Evolutionary conservation across 1,140 invertebrate genomes (phyloP).

Genomic region (Pseudomyrmex sp.): DNA sequence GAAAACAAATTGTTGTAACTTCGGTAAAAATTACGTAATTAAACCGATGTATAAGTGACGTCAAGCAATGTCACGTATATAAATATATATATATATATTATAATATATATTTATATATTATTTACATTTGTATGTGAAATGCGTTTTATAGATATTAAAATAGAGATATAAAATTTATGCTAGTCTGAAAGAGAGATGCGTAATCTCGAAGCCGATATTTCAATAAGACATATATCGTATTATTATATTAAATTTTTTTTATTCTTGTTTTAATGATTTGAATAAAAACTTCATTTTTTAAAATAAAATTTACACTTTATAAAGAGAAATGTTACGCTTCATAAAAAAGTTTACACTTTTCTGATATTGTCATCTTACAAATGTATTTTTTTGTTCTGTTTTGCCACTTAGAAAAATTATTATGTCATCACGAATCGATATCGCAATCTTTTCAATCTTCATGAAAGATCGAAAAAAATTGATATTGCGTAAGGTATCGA

Average conservation of each 20-base stretch:
- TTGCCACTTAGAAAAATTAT: not conserved
- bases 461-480: not conserved
- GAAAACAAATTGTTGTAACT: not conserved
- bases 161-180: not conserved
- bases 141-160: conserved; percentile 9
- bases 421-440: not conserved
- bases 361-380: not conserved
- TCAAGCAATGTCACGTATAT: too few relatives aligned
- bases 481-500: conserved; percentile 4
- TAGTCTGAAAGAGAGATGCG: conserved; percentile 9
- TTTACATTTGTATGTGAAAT: not conserved
- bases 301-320: not conserved
- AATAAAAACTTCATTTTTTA: not conserved
- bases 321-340: too few relatives aligned
- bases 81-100: too few relatives aligned
- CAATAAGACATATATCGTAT: not conserved
- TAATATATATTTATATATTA: too few relatives aligned
- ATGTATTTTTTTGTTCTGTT: not conserved
- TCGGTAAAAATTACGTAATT: not conserved
- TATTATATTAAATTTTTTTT: conserved; percentile 20
- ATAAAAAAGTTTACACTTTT: not conserved
- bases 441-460: not conserved
- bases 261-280: not conserved
- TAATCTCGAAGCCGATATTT: conserved; percentile 36
- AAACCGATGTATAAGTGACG: not conserved